Percentiles rank a stretch among this genome's conserved stretches.
phyloP scores from a whole-genome alignment of 2,888 invertebrate genomes.

The Strigamia maritima region DNA sequence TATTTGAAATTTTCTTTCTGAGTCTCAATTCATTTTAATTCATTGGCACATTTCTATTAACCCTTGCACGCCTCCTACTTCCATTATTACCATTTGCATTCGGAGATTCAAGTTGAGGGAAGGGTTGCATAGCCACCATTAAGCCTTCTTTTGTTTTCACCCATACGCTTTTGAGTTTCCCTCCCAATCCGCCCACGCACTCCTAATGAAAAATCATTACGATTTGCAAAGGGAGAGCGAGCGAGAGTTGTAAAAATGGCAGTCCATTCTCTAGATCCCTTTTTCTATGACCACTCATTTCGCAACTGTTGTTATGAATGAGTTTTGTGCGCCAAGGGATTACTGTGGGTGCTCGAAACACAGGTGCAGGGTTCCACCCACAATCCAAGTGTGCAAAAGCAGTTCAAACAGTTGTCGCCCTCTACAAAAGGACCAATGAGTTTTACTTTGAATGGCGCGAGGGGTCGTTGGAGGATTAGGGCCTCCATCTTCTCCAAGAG shows the following conservation, averaged over 20 bases:
- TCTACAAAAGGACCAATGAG: not conserved
- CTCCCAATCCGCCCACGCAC: slow-evolving; percentile 16
- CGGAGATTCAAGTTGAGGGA: slow-evolving; percentile 13
- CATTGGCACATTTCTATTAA: not conserved
- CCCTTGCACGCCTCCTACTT: not conserved
- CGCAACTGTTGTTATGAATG: slow-evolving; percentile 5
- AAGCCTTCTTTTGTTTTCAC: slow-evolving; percentile 12
- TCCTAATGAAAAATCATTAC: slow-evolving; percentile 23
- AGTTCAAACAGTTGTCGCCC: not conserved
- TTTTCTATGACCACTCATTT: not conserved
- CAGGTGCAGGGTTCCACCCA: slow-evolving; percentile 17
- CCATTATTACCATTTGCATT: not conserved
- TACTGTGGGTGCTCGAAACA: slow-evolving; percentile 10
- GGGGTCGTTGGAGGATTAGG: not conserved
- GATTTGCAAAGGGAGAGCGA: not conserved
- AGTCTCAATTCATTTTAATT: not conserved
- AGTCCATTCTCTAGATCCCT: not conserved
- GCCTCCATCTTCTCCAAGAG: not conserved
- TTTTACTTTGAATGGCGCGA: not conserved
- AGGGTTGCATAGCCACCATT: slow-evolving; percentile 5
- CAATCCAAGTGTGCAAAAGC: not conserved
- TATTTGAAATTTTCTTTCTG: not conserved
- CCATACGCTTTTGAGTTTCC: not conserved
- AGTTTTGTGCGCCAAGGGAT: slow-evolving; percentile 9
- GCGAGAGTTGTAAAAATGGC: not conserved